Evolutionary conservation across 2,797 vertebrate species (phyloP), one percentile per base, ranked within the genome.

Genomic region (Sebastolobus alascanus): DNA sequence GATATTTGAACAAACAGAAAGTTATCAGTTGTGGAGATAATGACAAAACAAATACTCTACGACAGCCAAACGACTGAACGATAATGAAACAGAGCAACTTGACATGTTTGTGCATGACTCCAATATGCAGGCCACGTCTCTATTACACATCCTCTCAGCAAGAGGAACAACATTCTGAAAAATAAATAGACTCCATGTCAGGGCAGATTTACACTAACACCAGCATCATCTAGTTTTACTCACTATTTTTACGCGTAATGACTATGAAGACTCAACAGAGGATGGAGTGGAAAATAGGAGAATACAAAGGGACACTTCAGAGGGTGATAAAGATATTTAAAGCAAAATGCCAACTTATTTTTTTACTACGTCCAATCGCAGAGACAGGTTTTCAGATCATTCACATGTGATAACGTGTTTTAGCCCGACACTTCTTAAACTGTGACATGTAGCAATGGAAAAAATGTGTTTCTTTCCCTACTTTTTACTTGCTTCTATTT

Each of bases 401-500:
- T 69, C 71, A 25, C 25, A 25, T 25, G 25, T 29, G 54, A 58
- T 35, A 50, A 16, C 0, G 46, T 50, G n/a, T 81, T 70, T 27
- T 31, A 50, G 25, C 50, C 59, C 5, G 12, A 16, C 20, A n/a
- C 43, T 46, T 46, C 43, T 46, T 5, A 31, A 31, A 31, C 31
- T 31, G 31, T 5, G 12, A 68, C 40, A 58, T 14, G 13, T 0
- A 52, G 60, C 20, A 71, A 35, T 46, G 40, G 40, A n/a, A 20
- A 52, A 52, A n/a, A 52, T 3, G 0, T 3, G 37, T 60, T 16
- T 7, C 10, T 71, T 37, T 52, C 29, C 63, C 10, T 6, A 20
- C 43, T 38, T 75, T 76, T 69, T 40, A 5, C 16, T 27, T n/a
- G 13, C 38, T 58, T 72, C 86, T 68, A 79, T 77, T 84, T 79